Percentiles rank a stretch among this genome's conserved stretches.
phyloP scores from a whole-genome alignment of 2,888 invertebrate species.

The Adineta ricciae region DNA sequence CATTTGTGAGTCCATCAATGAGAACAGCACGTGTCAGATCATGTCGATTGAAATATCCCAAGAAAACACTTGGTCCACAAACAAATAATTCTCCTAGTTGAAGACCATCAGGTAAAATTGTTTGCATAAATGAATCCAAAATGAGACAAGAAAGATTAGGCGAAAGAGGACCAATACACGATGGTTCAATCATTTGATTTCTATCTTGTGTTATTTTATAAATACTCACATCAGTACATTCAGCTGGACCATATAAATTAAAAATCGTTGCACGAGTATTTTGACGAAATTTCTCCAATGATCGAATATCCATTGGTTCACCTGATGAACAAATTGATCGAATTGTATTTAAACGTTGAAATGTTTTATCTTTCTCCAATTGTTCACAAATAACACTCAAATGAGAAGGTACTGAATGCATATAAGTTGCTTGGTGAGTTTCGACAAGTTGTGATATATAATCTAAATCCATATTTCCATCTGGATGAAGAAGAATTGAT shows the following conservation, averaged over 20 bases:
- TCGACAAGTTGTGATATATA: background rate
- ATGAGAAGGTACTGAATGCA: background rate
- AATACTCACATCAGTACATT: too few species aligned
- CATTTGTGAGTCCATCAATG: background rate
- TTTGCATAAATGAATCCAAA: background rate
- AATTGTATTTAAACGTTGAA: too few species aligned
- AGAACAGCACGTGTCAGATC: background rate
- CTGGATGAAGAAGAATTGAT: background rate
- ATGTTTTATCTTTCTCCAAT: too few species aligned
- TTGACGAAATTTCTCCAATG: too few species aligned
- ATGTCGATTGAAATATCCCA: background rate
- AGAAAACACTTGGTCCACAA: background rate
- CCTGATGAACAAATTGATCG: too few species aligned
- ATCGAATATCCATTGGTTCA: too few species aligned
- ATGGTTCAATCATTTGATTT: too few species aligned
- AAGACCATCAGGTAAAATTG: background rate
- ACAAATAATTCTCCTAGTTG: background rate
- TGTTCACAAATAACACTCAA: too few species aligned
- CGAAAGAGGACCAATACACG: background rate
- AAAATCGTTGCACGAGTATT: too few species aligned
- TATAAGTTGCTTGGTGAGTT: background rate
- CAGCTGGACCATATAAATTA: too few species aligned
- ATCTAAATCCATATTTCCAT: background rate
- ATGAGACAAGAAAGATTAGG: background rate
- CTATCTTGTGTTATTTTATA: too few species aligned